These are phyloP conservation scores for Pseudotriccus pelzelni DNA, from an alignment of 2,797 vertebrate genomes.

Conservation along the genomic window DNA sequence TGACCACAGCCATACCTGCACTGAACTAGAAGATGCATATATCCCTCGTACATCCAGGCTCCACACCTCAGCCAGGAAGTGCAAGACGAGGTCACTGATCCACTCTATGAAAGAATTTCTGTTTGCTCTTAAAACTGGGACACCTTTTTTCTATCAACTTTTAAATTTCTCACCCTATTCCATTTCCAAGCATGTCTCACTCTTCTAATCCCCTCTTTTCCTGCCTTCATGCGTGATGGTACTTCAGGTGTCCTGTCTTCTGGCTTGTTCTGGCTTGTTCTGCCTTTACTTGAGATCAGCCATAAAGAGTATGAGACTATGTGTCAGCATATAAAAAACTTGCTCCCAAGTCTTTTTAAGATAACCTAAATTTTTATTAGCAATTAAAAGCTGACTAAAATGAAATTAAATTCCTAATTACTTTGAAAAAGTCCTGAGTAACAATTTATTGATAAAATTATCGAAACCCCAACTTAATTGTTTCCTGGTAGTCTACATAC, in stretches of 20 bases:
- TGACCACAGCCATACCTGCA: background rate
- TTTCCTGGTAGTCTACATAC: background rate
- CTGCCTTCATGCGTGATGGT: background rate
- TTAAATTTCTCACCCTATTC: background rate
- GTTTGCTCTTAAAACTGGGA: background rate
- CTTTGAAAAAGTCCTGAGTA: background rate
- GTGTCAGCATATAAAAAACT: background rate
- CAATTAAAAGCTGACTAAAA: background rate
- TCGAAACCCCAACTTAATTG: background rate
- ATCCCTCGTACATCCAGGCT: background rate
- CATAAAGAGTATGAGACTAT: background rate
- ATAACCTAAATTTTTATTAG: background rate
- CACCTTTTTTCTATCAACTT: background rate
- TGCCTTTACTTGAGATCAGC: background rate
- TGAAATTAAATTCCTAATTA: background rate
- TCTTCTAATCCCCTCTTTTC: background rate
- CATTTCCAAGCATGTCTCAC: background rate
- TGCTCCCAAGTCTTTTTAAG: background rate
- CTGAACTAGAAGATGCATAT: background rate
- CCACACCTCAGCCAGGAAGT: background rate
- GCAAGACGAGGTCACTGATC: background rate
- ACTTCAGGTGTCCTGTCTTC: background rate
- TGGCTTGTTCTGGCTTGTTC: background rate
- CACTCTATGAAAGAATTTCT: background rate
- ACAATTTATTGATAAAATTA: background rate